These are phyloP conservation scores for Rhinoderma darwinii DNA, from an alignment of 2,113 vertebrate genomes.

Conservation along the genomic window DNA sequence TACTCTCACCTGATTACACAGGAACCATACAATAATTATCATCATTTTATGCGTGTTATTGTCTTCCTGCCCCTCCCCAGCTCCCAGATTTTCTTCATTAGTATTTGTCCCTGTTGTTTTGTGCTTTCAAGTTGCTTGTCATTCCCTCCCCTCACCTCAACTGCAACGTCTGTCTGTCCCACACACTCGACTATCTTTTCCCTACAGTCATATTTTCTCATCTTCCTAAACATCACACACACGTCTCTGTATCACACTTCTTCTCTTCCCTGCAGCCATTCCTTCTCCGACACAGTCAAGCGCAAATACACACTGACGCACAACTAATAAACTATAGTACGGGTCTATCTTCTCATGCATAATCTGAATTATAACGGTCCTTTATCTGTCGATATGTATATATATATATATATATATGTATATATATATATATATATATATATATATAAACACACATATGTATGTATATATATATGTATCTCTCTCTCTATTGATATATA, in stretches of 20 bases:
- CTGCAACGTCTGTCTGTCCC: not conserved
- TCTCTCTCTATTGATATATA: too few relatives aligned
- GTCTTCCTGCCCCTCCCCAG: not conserved
- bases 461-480: too few relatives aligned
- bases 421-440: too few relatives aligned
- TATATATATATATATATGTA: too few relatives aligned
- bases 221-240: slow-evolving; percentile 26
- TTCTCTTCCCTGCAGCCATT: slow-evolving; percentile 4
- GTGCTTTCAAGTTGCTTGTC: not conserved
- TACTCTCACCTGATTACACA: not conserved
- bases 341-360: not conserved
- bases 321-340: not conserved
- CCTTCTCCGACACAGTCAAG: not conserved
- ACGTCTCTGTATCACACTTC: not conserved
- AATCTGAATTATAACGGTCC: not conserved
- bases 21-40: not conserved
- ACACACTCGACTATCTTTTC: not conserved
- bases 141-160: not conserved
- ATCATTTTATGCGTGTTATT: not conserved
- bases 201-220: slow-evolving; percentile 5
- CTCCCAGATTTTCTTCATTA: not conserved
- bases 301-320: not conserved
- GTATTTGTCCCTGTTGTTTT: not conserved
- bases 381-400: too few relatives aligned
- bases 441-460: too few relatives aligned